Evolutionary conservation across 2,113 vertebrate species (phyloP).

Genomic region (Sprattus sprattus): DNA sequence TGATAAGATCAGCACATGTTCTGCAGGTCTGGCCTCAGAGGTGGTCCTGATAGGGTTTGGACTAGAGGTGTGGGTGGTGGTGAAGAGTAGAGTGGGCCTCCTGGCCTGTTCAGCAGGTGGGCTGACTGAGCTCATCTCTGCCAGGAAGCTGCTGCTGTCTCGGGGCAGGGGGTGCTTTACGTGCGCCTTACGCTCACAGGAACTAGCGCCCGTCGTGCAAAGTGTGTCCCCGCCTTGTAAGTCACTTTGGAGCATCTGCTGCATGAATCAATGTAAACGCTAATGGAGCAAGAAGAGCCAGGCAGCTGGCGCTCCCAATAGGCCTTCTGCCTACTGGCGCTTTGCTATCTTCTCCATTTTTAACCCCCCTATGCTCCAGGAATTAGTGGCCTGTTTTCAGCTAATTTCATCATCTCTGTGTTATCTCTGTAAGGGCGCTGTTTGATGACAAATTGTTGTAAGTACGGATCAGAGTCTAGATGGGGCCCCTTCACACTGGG

Average conservation of each 20-base stretch:
- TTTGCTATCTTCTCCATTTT: background rate
- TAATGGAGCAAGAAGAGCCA: constrained; percentile 1
- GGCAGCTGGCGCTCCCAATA: constrained; percentile 4
- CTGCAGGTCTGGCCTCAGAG: constrained; percentile 38
- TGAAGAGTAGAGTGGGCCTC: background rate
- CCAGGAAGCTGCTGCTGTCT: background rate
- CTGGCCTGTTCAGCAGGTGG: constrained; percentile 14
- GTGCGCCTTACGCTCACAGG: background rate
- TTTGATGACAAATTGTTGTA: background rate
- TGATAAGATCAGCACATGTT: constrained; percentile 34
- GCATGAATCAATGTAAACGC: constrained; percentile 16
- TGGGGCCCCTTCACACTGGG: background rate
- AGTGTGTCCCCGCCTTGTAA: constrained; percentile 15
- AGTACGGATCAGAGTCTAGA: background rate
- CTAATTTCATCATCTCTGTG: constrained; percentile 36
- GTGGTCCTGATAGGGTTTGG: constrained; percentile 15
- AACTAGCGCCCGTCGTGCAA: background rate
- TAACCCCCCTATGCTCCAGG: background rate
- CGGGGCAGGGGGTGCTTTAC: background rate
- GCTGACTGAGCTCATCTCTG: background rate
- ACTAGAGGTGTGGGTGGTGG: background rate
- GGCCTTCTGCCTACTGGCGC: background rate
- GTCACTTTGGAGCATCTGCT: constrained; percentile 6
- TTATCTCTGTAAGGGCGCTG: constrained; percentile 5
- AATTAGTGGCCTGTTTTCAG: constrained; percentile 23